phyloP scores from a whole-genome alignment of 1,140 invertebrate genomes.

The Ruditapes philippinarum region DNA sequence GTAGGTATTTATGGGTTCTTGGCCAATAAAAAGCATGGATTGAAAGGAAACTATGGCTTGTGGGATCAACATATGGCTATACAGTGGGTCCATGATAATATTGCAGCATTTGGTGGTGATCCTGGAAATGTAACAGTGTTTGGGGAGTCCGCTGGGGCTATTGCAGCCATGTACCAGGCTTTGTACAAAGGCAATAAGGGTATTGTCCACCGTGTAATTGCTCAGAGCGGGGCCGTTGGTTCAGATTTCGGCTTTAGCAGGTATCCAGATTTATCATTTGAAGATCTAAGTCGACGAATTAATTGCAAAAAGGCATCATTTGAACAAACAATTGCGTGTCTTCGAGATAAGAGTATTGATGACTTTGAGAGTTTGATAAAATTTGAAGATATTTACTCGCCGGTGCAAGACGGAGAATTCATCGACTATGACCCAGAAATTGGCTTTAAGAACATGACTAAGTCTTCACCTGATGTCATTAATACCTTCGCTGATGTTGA shows the following conservation, averaged over 20 bases:
- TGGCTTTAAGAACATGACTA: not conserved
- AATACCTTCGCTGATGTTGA: not conserved
- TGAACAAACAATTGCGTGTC: not conserved
- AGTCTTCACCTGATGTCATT: not conserved
- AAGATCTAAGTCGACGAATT: not conserved
- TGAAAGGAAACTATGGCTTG: conserved; percentile 78
- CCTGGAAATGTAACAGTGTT: conserved; percentile 90
- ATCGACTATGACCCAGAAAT: not conserved
- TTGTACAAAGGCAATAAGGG: conserved; percentile 55
- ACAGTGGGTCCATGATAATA: conserved; percentile 92
- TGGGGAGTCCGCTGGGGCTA: conserved; percentile 95
- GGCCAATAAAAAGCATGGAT: conserved; percentile 89
- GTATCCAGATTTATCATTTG: not conserved
- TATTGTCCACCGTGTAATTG: conserved; percentile 61
- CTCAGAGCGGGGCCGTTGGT: conserved; percentile 41
- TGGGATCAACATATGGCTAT: conserved; percentile 91
- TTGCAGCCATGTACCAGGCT: conserved; percentile 47
- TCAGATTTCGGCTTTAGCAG: not conserved
- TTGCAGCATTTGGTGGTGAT: conserved; percentile 92
- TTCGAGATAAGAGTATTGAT: not conserved
- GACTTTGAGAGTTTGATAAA: not conserved
- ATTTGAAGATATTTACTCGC: not conserved
- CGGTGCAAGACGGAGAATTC: not conserved
- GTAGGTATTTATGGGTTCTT: conserved; percentile 90
- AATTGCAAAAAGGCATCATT: not conserved